Percentiles rank a stretch among this genome's conserved stretches.
Conservation (phyloP, 2,113 vertebrate genomes). For the Myotis lucifugus region DNA sequence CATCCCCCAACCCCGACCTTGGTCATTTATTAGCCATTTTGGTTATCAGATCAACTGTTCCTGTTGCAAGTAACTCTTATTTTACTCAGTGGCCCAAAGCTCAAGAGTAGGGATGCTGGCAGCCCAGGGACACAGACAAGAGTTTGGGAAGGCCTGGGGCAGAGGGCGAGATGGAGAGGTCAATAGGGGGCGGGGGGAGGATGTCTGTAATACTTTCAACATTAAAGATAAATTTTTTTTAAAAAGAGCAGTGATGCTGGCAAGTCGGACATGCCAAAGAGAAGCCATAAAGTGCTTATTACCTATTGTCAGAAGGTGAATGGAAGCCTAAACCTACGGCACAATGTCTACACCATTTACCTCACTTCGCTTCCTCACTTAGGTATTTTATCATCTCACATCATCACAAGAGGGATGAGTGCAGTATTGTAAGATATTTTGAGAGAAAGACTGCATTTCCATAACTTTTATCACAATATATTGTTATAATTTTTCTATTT, state of each 20-base stretch:
- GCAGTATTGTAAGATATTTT: not conserved
- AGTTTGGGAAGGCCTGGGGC: too few relatives aligned
- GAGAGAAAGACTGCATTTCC: not conserved
- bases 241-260: not conserved
- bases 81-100: not conserved
- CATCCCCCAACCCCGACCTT: not conserved
- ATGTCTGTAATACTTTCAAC: too few relatives aligned
- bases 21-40: not conserved
- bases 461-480: not conserved
- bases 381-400: not conserved
- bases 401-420: not conserved
- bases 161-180: too few relatives aligned
- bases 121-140: too few relatives aligned
- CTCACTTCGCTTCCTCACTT: not conserved
- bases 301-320: not conserved
- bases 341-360: not conserved
- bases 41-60: not conserved
- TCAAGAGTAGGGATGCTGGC: not conserved
- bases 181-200: too few relatives aligned
- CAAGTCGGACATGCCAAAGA: not conserved
- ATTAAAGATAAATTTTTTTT: too few relatives aligned
- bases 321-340: not conserved
- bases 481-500: not conserved
- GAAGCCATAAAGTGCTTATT: not conserved
- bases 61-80: not conserved